Evolutionary conservation across 2,888 invertebrate species (phyloP), one percentile per base, ranked within the genome.

Genomic region (Palloptera scutellata): DNA sequence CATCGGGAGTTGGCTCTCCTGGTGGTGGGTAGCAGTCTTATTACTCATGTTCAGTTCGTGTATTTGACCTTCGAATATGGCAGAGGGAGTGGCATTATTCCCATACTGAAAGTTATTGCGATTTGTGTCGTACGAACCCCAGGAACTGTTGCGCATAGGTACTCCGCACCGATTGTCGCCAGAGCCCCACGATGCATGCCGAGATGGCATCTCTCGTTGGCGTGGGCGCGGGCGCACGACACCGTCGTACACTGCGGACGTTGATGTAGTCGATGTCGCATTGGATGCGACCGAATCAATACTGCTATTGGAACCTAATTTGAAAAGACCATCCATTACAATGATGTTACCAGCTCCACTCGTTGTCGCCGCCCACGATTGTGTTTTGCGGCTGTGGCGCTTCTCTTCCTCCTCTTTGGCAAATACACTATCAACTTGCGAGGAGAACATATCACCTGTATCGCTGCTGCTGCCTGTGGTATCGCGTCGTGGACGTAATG

Each of bases 141-240:
- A 91, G 55, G 91, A 91, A 83, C 91, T 90, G 74, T 91, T 91
- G 62, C 91, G 85, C 45, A 90, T 89, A 0, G 91, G 90, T 66
- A 89, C 75, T 4, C 88, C 87, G 62, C 89, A 86, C 53, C 90
- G 86, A 68, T 79, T 82, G 53, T 92, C 92, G 61, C 89, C 90
- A n/a, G 92, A 91, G 68, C 93, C 92, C 93, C 94, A 93, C 52
- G 93, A 93, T 73, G 93, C 91, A 81, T 93, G 92, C 11, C 93
- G 88, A 67, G 92, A 91, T 42, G 91, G 88, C 51, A 86, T 82
- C 74, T 91, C 91, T 17, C 83, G 78, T 73, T 87, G 88, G 41
- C 86, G 86, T 69, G 85, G 85, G 70, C 86, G 70, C 13, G 88
- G 88, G 70, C 91, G 86, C 58, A 89, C 91, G 45, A 92, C 91